Evolutionary conservation across 1,140 invertebrate species (phyloP).

Genomic region (Ephestia elutella): DNA sequence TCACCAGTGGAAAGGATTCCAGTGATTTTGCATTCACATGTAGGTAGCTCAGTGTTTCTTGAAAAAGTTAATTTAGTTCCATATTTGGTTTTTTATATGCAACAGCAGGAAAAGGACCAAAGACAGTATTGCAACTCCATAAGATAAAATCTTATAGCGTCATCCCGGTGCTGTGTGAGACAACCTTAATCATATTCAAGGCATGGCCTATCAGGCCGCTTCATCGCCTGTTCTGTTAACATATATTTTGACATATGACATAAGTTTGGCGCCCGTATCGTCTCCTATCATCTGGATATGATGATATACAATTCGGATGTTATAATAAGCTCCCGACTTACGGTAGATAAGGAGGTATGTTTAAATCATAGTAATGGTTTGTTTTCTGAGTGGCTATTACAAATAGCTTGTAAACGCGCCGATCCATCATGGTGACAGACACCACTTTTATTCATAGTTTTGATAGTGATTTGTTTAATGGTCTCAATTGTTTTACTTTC

Average conservation of each 20-base stretch:
- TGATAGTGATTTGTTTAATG: neutral
- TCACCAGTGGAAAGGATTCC: too few relatives aligned
- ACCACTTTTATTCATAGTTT: neutral
- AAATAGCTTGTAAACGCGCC: neutral
- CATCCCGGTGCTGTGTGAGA: neutral
- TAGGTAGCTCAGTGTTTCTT: too few relatives aligned
- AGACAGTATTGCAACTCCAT: too few relatives aligned
- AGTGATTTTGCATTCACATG: too few relatives aligned
- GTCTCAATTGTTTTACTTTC: neutral
- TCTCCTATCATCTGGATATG: slow-evolving; percentile 44
- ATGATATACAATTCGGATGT: slow-evolving; percentile 65
- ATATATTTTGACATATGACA: slow-evolving; percentile 74
- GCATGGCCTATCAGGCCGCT: slow-evolving; percentile 31
- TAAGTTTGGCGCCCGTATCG: slow-evolving; percentile 64
- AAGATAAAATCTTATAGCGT: neutral
- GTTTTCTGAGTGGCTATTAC: slow-evolving; percentile 8
- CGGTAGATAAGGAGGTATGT: slow-evolving; percentile 43
- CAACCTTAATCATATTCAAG: slow-evolving; percentile 1
- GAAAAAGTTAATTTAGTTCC: too few relatives aligned
- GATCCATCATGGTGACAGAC: slow-evolving; percentile 2
- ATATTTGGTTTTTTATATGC: too few relatives aligned
- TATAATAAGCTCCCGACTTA: slow-evolving; percentile 72
- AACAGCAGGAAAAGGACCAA: too few relatives aligned
- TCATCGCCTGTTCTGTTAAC: slow-evolving; percentile 59
- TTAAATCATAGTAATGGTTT: slow-evolving; percentile 57